Conservation (phyloP, 2,888 invertebrate genomes). For the Polietes domitor region DNA sequence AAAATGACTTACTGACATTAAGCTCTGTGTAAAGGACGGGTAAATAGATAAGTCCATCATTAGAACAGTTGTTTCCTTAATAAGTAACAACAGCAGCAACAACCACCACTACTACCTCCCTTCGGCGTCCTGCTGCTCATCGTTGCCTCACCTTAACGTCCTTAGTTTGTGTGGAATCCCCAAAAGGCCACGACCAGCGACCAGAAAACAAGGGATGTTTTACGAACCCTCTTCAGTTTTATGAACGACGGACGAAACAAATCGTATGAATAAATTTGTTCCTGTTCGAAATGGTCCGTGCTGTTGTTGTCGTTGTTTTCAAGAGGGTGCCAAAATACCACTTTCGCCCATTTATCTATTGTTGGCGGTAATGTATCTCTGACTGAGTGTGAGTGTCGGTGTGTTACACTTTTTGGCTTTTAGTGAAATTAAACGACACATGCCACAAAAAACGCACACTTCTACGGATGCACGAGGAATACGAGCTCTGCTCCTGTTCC, state of each 20-base stretch:
- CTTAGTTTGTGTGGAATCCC: slow-evolving; percentile 66
- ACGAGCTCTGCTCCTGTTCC: not conserved
- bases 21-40: slow-evolving; percentile 63
- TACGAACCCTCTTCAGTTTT: not conserved
- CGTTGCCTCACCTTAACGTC: slow-evolving; percentile 37
- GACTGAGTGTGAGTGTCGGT: not conserved
- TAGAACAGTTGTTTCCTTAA: slow-evolving; percentile 73
- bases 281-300: not conserved
- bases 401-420: slow-evolving; percentile 74
- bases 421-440: slow-evolving; percentile 80
- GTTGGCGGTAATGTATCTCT: slow-evolving; percentile 36
- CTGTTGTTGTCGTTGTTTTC: not conserved
- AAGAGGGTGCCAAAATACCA: slow-evolving; percentile 65
- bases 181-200: slow-evolving; percentile 59
- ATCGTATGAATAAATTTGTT: slow-evolving; percentile 14
- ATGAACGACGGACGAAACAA: not conserved
- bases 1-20: slow-evolving; percentile 67
- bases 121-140: no score
- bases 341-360: slow-evolving; percentile 47
- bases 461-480: slow-evolving; percentile 72
- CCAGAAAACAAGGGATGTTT: slow-evolving; percentile 9
- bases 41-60: slow-evolving; percentile 71
- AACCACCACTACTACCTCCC: slow-evolving; percentile 47
- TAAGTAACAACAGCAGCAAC: not conserved
- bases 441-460: slow-evolving; percentile 78